Evolutionary conservation across 2,888 invertebrate species (phyloP).

Genomic region (Melieria crassipennis): DNA sequence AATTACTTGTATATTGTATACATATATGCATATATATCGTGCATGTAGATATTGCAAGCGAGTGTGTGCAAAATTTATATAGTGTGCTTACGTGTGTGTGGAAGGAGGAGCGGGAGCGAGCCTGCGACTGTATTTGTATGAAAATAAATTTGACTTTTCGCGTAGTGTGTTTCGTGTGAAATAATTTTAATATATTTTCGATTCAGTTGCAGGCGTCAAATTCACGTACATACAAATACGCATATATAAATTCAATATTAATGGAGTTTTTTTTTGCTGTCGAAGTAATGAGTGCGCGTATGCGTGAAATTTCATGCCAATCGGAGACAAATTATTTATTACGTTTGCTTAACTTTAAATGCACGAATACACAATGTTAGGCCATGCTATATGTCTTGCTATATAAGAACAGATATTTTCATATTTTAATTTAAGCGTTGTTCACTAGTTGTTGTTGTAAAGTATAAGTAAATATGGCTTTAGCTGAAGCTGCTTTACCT

Average conservation of each 20-base stretch:
- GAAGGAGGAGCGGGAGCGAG: background rate
- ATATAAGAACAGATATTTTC: no score
- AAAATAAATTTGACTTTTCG: conserved; percentile 14
- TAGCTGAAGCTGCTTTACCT: no score
- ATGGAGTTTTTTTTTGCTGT: conserved; percentile 1
- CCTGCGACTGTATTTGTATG: background rate
- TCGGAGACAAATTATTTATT: conserved; percentile 1
- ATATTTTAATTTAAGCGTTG: no score
- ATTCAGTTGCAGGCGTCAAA: conserved; percentile 18
- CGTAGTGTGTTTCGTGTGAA: conserved; percentile 24
- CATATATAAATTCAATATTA: conserved; percentile 24
- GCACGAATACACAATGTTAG: no score
- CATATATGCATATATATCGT: conserved; percentile 5
- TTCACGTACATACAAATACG: conserved; percentile 19
- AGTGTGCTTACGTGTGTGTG: background rate
- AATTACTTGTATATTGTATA: background rate
- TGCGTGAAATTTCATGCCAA: conserved; percentile 12
- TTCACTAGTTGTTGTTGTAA: no score
- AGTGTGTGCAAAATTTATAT: background rate
- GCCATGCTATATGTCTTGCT: no score
- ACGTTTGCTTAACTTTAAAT: no score
- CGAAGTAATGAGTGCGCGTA: conserved; percentile 22
- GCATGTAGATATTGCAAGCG: background rate
- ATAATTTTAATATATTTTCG: conserved; percentile 37
- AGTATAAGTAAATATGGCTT: no score